Evolutionary conservation across 1,140 invertebrate genomes (phyloP), one percentile per base, ranked within the genome.

Genomic region (Aphis craccivora): DNA sequence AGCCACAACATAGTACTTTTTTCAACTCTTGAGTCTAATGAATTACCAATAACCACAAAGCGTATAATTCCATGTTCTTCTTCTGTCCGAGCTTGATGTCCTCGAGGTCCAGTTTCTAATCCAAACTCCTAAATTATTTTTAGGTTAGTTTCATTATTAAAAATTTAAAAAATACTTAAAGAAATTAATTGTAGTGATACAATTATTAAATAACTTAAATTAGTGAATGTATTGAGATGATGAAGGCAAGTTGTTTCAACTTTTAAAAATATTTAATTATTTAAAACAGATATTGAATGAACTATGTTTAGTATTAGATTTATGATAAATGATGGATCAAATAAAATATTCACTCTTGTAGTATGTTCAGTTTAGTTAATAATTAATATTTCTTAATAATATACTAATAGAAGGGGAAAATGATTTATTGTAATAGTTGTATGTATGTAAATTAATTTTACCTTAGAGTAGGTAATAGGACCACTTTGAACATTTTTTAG

Each of bases 21-120:
- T 88, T 97, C 97, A 4, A 99, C 98, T 25, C 97, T 96, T 94
- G 97, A 97, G 0, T 97, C 98, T 11, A 99, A 96, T 51, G 98
- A 98, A 96, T 99, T 99, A 1, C 98, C 98, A 91, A 99, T 97
- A 1, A 99, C 97, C 94, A 99, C 98, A 95, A 99, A 99, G 95
- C 98, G 97, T 30, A 99, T 99, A 37, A 98, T 96, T 88, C 98
- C 98, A 93, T 97, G 96, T 88, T 97, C 97, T 95, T 99, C 99
- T 95, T 99, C 98, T 25, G 97, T 96, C 95, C 99, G 98, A 0
- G 99, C 98, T 22, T 97, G 97, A 95, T 99, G 98, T 95, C 99
- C 98, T 88, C 98, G 96, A 0, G 98, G 97, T 7, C 97, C 97
- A 95, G 98, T 97, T 86, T 98, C 98, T 93, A 97, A 97, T 94